A percentile compares a stretch with the other conserved stretches of the same genome.
These are phyloP conservation scores for Eupeodes corollae DNA, from an alignment of 1,140 invertebrate species.

Conservation along the genomic window DNA sequence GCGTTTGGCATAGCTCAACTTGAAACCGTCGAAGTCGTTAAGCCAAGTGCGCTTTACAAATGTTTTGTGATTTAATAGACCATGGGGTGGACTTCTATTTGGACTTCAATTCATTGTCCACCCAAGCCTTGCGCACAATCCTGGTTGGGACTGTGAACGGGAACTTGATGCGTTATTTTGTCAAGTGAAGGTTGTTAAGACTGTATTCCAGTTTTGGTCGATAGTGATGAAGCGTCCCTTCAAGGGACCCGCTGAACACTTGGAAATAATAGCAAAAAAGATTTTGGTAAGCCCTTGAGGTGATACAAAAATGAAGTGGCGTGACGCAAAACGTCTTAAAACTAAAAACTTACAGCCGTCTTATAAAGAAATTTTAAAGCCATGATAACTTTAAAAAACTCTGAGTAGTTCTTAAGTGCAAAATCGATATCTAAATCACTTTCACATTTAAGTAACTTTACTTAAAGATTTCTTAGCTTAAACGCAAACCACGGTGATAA, in stretches of 20 bases:
- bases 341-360: too few species aligned
- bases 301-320: too few species aligned
- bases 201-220: conserved; percentile 70
- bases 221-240: conserved; percentile 87
- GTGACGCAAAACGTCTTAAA: too few species aligned
- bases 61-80: conserved; percentile 68
- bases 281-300: too few species aligned
- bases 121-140: conserved; percentile 82
- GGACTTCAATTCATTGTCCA: conserved; percentile 58
- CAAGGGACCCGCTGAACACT: conserved; percentile 75
- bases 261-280: too few species aligned
- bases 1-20: conserved; percentile 79
- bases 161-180: conserved; percentile 79
- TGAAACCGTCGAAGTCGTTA: conserved; percentile 91
- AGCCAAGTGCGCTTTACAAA: conserved; percentile 71
- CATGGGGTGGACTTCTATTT: conserved; percentile 69
- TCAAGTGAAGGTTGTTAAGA: conserved; percentile 84
- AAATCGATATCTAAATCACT: too few species aligned
- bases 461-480: too few species aligned
- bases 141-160: conserved; percentile 76
- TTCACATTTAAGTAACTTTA: too few species aligned
- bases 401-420: too few species aligned
- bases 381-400: too few species aligned
- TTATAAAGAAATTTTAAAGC: too few species aligned
- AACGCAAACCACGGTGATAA: too few species aligned